phyloP scores from a whole-genome alignment of 1,140 invertebrate species.

The Drosophila malerkotliana region DNA sequence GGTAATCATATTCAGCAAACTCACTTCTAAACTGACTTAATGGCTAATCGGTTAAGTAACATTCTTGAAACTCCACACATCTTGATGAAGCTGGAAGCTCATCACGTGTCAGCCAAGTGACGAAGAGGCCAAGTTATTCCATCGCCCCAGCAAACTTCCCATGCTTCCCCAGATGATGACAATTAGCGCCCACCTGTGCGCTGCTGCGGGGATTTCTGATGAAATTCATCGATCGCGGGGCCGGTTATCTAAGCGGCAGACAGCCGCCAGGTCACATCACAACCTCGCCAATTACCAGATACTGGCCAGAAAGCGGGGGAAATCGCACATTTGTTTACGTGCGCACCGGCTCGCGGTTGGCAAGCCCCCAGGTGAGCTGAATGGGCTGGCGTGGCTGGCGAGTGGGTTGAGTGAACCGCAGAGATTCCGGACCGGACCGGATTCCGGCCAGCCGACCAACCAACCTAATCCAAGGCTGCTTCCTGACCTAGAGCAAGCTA shows the following conservation, averaged over 20 bases:
- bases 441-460: background rate
- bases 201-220: slow-evolving; percentile 27
- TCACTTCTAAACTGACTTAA: background rate
- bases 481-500: slow-evolving; percentile 43
- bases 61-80: slow-evolving; percentile 12
- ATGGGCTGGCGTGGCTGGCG: slow-evolving; percentile 11
- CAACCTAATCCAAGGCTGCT: slow-evolving; percentile 7
- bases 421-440: slow-evolving; percentile 3
- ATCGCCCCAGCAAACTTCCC: background rate
- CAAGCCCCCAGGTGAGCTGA: slow-evolving; percentile 40
- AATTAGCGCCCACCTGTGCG: slow-evolving; percentile 22
- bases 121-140: slow-evolving; percentile 19
- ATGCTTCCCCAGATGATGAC: slow-evolving; percentile 3
- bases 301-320: slow-evolving; percentile 19
- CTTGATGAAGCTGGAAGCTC: slow-evolving; percentile 36
- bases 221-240: slow-evolving; percentile 24
- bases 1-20: background rate
- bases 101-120: slow-evolving; percentile 36
- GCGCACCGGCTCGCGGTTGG: slow-evolving; percentile 25
- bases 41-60: slow-evolving; percentile 33
- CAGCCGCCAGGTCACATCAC: slow-evolving; percentile 8
- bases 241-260: slow-evolving; percentile 22
- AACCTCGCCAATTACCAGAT: slow-evolving; percentile 25
- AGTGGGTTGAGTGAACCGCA: slow-evolving; percentile 36
- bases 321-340: slow-evolving; percentile 46